phyloP scores from a whole-genome alignment of 2,888 invertebrate species.

The Drosophila flavopinicola region DNA sequence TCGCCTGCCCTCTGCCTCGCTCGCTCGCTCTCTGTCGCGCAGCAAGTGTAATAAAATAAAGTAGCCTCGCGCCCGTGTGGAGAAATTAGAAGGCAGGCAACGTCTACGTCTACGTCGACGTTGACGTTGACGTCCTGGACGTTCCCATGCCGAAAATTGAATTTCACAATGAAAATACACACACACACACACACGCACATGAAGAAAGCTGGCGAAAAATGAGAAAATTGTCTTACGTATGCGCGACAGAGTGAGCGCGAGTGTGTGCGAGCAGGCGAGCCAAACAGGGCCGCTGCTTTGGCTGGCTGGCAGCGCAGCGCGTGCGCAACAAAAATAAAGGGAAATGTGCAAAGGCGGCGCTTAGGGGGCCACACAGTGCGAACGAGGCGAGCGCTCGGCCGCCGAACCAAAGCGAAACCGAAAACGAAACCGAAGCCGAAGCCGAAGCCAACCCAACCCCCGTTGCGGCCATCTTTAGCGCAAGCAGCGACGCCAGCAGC shows the following conservation, averaged over 20 bases:
- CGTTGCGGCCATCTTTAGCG: constrained; percentile 69
- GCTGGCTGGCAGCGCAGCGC: constrained; percentile 72
- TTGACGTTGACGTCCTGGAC: constrained; percentile 49
- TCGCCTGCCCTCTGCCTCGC: constrained; percentile 18
- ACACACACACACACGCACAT: constrained; percentile 42
- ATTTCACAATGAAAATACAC: constrained; percentile 79
- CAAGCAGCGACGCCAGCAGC: constrained; percentile 17
- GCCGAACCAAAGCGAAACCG: no score
- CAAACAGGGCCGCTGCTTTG: constrained; percentile 58
- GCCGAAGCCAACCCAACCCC: constrained; percentile 52
- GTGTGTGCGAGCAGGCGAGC: constrained; percentile 29
- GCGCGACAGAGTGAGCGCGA: constrained; percentile 19
- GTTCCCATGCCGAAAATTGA: constrained; percentile 81
- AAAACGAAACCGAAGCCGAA: no score
- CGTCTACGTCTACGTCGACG: constrained; percentile 14
- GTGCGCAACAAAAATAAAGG: constrained; percentile 73
- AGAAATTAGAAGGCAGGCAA: constrained; percentile 60
- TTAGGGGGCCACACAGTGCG: constrained; percentile 55
- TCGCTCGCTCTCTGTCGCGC: constrained; percentile 37
- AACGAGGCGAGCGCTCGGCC: constrained; percentile 26
- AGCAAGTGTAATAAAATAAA: constrained; percentile 83
- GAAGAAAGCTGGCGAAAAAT: constrained; percentile 72
- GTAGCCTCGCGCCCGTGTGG: constrained; percentile 74
- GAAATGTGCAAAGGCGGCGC: constrained; percentile 78
- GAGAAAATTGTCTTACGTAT: constrained; percentile 81